These are phyloP conservation scores for Linnaemya vulpina DNA, from an alignment of 2,888 invertebrate species.

Conservation along the genomic window DNA sequence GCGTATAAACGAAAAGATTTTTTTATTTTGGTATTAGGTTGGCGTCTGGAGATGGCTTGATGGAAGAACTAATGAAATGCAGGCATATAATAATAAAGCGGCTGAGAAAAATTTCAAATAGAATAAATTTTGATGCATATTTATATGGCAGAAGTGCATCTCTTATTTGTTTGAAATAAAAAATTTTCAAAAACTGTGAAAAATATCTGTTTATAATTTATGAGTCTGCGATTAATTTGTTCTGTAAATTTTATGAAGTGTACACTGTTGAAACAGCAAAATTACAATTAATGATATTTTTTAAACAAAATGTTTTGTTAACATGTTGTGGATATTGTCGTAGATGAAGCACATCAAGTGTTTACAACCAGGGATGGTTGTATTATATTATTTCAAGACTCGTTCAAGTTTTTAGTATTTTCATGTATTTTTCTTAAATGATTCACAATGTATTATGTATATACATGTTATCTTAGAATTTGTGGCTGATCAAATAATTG, in stretches of 20 bases:
- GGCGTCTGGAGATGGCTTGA: too few relatives aligned
- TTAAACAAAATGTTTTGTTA: conserved; percentile 44
- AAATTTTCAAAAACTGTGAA: conserved; percentile 19
- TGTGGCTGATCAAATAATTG: too few relatives aligned
- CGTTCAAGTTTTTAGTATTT: too few relatives aligned
- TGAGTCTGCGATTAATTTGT: conserved; percentile 61
- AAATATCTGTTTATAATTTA: conserved; percentile 63
- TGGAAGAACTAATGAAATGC: too few relatives aligned
- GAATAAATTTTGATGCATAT: not conserved
- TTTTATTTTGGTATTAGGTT: too few relatives aligned
- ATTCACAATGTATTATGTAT: too few relatives aligned
- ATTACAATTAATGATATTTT: conserved; percentile 64
- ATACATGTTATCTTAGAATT: too few relatives aligned
- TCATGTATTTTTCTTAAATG: too few relatives aligned
- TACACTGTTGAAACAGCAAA: conserved; percentile 67
- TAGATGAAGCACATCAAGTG: not conserved
- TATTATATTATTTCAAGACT: too few relatives aligned
- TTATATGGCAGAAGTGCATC: not conserved
- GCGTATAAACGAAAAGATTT: too few relatives aligned
- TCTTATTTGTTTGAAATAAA: conserved; percentile 2
- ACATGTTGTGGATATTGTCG: conserved; percentile 6
- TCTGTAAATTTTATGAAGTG: conserved; percentile 65
- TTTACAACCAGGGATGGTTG: not conserved
- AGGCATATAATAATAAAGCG: too few relatives aligned
- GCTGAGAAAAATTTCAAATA: too few relatives aligned